Evolutionary conservation across 2,888 invertebrate species (phyloP).

Genomic region (Mylabris sibirica): DNA sequence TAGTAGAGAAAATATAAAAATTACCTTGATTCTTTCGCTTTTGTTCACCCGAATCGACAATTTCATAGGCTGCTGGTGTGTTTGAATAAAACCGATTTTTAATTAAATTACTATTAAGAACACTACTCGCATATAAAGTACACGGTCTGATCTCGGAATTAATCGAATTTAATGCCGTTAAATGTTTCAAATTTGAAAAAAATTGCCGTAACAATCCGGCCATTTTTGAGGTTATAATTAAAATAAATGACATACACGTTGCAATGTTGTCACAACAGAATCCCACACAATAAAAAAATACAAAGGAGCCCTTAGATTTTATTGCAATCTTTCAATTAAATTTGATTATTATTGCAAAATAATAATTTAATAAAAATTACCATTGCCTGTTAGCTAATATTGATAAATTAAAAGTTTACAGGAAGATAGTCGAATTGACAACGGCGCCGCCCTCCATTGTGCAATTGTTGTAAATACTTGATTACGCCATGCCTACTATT

Average conservation of each 20-base stretch:
- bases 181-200: conserved; percentile 31
- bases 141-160: conserved; percentile 1
- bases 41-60: conserved; percentile 51
- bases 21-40: conserved; percentile 46
- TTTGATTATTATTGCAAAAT: no score
- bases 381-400: not conserved
- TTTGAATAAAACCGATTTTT: conserved; percentile 22
- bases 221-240: conserved; percentile 37
- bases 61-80: conserved; percentile 50
- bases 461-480: not conserved
- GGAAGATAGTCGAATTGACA: not conserved
- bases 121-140: not conserved
- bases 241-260: not conserved
- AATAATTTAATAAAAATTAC: no score
- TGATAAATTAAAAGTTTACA: not conserved
- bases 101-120: not conserved
- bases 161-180: conserved; percentile 1
- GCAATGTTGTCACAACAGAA: not conserved
- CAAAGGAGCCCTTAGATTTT: not conserved
- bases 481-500: not conserved
- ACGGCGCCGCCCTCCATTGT: not conserved
- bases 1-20: not conserved
- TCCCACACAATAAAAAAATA: not conserved
- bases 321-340: no score
- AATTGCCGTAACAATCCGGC: conserved; percentile 36